These are phyloP conservation scores for Cantharis rufa DNA, from an alignment of 2,888 invertebrate species.

Conservation along the genomic window DNA sequence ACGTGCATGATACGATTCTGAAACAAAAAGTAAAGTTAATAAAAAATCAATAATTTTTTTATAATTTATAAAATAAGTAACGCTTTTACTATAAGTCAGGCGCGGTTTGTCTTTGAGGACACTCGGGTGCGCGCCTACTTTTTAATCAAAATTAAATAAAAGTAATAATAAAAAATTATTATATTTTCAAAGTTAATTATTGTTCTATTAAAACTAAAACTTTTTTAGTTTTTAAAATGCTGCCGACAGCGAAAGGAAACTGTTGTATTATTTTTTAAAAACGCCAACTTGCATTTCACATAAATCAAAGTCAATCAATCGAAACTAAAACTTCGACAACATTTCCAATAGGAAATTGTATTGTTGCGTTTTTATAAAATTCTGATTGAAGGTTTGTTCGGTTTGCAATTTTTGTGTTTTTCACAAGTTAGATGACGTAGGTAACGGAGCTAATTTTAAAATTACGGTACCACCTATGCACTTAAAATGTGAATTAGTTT, in stretches of 20 bases:
- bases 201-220: no score
- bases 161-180: no score
- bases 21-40: slow-evolving; percentile 5
- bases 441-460: neutral
- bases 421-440: neutral
- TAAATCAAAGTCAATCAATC: neutral
- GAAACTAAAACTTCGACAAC: neutral
- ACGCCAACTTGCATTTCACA: neutral
- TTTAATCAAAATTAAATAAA: no score
- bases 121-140: neutral
- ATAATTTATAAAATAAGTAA: no score
- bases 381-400: neutral
- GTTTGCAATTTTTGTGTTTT: neutral
- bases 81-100: no score
- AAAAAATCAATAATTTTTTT: neutral
- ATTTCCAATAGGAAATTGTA: neutral
- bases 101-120: neutral
- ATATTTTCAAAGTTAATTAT: no score
- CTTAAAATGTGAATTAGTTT: neutral
- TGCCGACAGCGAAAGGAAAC: no score
- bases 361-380: neutral
- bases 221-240: no score
- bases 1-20: slow-evolving; percentile 47
- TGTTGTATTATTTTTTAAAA: neutral
- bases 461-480: neutral